These are phyloP conservation scores for Sylvietta virens DNA, from an alignment of 2,113 vertebrate genomes.

Conservation along the genomic window DNA sequence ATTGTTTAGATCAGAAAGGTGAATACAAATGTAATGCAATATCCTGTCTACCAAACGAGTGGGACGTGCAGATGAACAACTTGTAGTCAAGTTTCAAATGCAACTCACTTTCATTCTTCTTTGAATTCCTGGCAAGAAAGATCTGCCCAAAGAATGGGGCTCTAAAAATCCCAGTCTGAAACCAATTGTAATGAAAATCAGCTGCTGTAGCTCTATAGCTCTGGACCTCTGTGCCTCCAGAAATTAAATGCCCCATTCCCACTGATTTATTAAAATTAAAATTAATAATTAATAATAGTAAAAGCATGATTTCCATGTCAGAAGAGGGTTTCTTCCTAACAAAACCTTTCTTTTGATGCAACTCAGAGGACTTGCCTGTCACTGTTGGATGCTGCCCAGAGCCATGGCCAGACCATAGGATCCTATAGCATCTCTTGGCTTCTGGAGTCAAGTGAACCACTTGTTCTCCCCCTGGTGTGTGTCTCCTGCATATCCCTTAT, in stretches of 20 bases:
- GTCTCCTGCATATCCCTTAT: neutral
- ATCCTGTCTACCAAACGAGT: neutral
- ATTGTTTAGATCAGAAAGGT: neutral
- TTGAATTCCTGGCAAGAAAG: neutral
- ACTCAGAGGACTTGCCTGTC: neutral
- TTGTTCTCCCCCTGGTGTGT: fast-evolving
- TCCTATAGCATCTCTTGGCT: neutral
- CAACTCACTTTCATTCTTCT: neutral
- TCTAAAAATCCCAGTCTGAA: neutral
- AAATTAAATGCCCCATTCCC: neutral
- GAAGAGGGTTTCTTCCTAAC: neutral
- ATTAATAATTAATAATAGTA: neutral
- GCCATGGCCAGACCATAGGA: neutral
- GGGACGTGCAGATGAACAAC: neutral
- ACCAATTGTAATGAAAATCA: neutral
- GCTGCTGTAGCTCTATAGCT: neutral
- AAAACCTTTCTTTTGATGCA: neutral
- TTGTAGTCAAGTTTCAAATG: neutral
- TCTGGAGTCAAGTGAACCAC: neutral
- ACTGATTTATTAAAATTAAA: fast-evolving
- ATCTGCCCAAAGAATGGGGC: neutral
- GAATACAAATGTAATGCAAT: neutral
- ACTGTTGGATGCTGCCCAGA: neutral
- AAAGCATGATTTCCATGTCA: neutral
- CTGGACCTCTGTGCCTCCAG: neutral